Conservation (phyloP, 2,888 invertebrate genomes). For the Cephonodes hylas region DNA sequence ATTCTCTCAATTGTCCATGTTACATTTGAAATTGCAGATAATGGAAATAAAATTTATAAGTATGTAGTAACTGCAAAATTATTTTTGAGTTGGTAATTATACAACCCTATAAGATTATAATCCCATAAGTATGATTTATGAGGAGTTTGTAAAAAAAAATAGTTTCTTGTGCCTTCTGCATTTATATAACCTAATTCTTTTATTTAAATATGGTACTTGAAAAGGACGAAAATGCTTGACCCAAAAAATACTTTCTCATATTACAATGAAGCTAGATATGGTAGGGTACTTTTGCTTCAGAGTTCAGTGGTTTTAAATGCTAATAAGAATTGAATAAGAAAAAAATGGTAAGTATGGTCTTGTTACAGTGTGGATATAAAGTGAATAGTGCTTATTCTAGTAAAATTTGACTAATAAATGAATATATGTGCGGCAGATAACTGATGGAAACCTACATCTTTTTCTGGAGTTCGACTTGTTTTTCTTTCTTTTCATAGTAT, state of each 20-base stretch:
- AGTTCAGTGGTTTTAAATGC: not conserved
- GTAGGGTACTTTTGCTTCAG: not conserved
- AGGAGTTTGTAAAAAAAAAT: not conserved
- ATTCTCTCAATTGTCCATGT: not conserved
- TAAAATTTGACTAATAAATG: not conserved
- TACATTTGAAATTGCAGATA: not conserved
- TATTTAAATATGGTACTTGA: not conserved
- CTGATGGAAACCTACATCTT: conserved; percentile 89
- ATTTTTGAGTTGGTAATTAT: too few relatives aligned
- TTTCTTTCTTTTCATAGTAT: conserved; percentile 99
- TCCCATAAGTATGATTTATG: not conserved
- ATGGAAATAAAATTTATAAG: too few relatives aligned
- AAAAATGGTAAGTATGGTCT: too few relatives aligned
- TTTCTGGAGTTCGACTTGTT: conserved; percentile 99
- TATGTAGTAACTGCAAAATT: too few relatives aligned
- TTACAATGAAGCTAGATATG: not conserved
- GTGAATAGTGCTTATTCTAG: not conserved
- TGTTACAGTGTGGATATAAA: too few relatives aligned
- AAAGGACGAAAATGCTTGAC: not conserved
- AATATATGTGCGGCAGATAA: not conserved
- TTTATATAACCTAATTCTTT: conserved; percentile 4
- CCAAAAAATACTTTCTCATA: not conserved
- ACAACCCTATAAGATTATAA: not conserved
- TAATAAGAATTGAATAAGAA: too few relatives aligned
- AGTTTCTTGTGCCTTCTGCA: too few relatives aligned